phyloP scores from a whole-genome alignment of 53 echinoderm and acorn worm genomes.

The Patiria pectinifera region DNA sequence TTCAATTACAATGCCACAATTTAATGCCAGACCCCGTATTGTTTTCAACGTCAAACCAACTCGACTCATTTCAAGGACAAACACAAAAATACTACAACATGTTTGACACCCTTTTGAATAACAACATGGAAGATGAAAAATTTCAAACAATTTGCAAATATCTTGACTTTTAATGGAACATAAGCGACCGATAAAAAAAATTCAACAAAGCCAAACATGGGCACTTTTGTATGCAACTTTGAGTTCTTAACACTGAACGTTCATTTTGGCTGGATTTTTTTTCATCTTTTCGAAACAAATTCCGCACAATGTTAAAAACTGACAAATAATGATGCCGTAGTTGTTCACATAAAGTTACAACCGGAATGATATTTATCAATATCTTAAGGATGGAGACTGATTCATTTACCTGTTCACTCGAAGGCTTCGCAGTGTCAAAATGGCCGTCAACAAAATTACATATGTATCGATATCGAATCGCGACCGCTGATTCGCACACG shows the following conservation, averaged over 20 bases:
- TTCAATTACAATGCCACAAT: too few species aligned
- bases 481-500: background rate
- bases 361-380: background rate
- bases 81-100: background rate
- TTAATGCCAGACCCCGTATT: too few species aligned
- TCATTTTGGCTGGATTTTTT: background rate
- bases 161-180: background rate
- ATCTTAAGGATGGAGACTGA: conserved; percentile 39
- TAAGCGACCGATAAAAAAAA: too few species aligned
- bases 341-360: background rate
- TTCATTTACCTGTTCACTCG: conserved; percentile 63
- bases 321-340: background rate
- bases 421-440: conserved; percentile 60
- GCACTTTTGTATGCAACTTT: background rate
- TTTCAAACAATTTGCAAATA: background rate
- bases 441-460: conserved; percentile 51
- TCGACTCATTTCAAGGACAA: background rate
- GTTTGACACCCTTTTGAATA: background rate
- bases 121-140: background rate
- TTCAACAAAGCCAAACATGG: background rate
- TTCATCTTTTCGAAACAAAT: background rate
- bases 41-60: background rate
- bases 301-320: background rate
- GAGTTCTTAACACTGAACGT: background rate
- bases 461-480: conserved; percentile 48